Conservation (phyloP, 2,888 invertebrate species). For the Liposcelis brunnea region DNA sequence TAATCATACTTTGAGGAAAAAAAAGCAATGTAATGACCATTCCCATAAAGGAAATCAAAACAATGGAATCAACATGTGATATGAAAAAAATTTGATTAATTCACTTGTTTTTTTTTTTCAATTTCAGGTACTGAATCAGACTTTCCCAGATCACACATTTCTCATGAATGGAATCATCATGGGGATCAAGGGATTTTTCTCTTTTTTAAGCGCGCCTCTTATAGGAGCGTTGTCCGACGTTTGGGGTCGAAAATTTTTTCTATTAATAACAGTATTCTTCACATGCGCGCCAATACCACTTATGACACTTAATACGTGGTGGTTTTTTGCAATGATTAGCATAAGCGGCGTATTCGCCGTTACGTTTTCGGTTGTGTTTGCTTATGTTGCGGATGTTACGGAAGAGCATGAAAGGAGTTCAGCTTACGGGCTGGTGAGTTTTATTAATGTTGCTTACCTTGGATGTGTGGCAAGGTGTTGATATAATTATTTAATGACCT, state of each 20-base stretch:
- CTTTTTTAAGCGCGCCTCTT: slow-evolving; percentile 92
- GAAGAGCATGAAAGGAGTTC: slow-evolving; percentile 87
- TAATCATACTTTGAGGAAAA: too few relatives aligned
- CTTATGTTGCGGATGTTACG: slow-evolving; percentile 98
- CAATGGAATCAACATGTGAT: too few relatives aligned
- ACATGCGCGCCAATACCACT: slow-evolving; percentile 98
- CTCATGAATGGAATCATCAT: slow-evolving; percentile 99
- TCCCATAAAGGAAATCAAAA: too few relatives aligned
- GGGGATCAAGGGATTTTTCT: slow-evolving; percentile 94
- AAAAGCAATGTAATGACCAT: too few relatives aligned
- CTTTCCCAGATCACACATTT: slow-evolving; percentile 98
- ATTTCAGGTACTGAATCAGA: slow-evolving; percentile 72
- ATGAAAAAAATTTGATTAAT: too few relatives aligned
- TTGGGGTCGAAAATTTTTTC: slow-evolving; percentile 96
- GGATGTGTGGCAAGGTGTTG: slow-evolving; percentile 16
- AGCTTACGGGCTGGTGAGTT: slow-evolving; percentile 77
- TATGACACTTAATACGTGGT: slow-evolving; percentile 98
- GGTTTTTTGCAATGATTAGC: slow-evolving; percentile 99
- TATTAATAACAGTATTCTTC: slow-evolving; percentile 94
- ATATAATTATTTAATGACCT: slow-evolving; percentile 9
- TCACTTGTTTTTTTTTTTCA: too few relatives aligned
- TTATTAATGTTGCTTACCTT: slow-evolving; percentile 8
- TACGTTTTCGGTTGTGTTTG: slow-evolving; percentile 98
- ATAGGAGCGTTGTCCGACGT: slow-evolving; percentile 96
- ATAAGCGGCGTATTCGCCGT: slow-evolving; percentile 98